Conservation (phyloP, 2,113 vertebrate genomes). For the Cairina moschata region DNA sequence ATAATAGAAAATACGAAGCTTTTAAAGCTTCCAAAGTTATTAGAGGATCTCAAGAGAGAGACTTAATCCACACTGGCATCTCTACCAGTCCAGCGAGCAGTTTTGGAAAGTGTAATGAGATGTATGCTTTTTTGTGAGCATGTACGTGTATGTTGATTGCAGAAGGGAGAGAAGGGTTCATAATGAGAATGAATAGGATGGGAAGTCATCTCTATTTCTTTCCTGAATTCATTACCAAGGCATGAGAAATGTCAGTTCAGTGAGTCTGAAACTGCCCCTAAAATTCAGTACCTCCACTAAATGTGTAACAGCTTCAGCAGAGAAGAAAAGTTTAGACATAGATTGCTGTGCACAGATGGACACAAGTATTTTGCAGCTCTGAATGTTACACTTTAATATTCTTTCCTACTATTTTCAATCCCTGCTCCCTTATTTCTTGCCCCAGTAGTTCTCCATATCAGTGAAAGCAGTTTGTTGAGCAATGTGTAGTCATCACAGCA, state of each 20-base stretch:
- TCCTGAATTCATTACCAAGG: neutral
- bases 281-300: neutral
- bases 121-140: neutral
- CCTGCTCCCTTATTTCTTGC: neutral
- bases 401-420: neutral
- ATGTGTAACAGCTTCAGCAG: neutral
- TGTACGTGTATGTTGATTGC: neutral
- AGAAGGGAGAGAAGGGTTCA: neutral
- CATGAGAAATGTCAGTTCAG: neutral
- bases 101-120: neutral
- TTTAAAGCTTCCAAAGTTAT: neutral
- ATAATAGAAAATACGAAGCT: neutral
- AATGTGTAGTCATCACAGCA: accelerated
- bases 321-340: neutral
- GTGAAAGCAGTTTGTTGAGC: neutral
- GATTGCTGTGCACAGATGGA: neutral
- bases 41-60: neutral
- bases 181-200: neutral
- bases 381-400: neutral
- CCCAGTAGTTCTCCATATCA: neutral
- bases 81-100: neutral
- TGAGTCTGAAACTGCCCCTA: neutral
- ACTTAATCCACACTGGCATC: neutral
- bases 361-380: neutral
- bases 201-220: neutral